phyloP scores from a whole-genome alignment of 2,888 invertebrate genomes.

The Tachystola acroxantha region DNA sequence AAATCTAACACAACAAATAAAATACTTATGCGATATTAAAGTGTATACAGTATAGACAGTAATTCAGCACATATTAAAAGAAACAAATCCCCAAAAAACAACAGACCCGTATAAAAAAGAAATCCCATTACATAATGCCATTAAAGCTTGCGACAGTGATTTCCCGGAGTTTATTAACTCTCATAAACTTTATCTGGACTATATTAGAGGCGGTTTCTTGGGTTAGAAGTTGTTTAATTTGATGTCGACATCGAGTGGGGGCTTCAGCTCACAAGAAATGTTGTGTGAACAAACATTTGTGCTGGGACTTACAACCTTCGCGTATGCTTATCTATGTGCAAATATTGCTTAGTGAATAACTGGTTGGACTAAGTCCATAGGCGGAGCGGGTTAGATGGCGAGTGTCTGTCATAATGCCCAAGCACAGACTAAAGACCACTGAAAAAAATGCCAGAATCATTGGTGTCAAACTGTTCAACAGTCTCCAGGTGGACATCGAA shows the following conservation, averaged over 20 bases:
- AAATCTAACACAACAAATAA: too few relatives aligned
- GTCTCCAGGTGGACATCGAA: too few relatives aligned
- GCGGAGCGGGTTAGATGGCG: neutral
- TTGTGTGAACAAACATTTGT: constrained; percentile 68
- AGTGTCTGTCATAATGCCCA: neutral
- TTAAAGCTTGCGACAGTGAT: constrained; percentile 30
- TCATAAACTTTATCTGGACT: constrained; percentile 60
- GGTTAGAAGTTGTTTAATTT: constrained; percentile 64
- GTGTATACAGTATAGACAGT: too few relatives aligned
- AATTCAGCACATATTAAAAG: too few relatives aligned
- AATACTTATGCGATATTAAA: too few relatives aligned
- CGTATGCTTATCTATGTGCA: constrained; percentile 46
- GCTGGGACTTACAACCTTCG: constrained; percentile 47
- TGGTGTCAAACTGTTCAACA: too few relatives aligned
- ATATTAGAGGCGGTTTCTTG: constrained; percentile 41
- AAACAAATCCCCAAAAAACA: too few relatives aligned
- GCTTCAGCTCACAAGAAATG: constrained; percentile 53
- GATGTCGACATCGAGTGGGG: constrained; percentile 69
- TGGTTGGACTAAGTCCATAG: constrained; percentile 12
- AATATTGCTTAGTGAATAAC: constrained; percentile 39
- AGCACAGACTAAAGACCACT: too few relatives aligned
- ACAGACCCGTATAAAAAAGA: neutral
- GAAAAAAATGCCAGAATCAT: too few relatives aligned
- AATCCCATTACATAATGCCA: constrained; percentile 31
- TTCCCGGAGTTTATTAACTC: constrained; percentile 18